phyloP scores from a whole-genome alignment of 2,888 invertebrate genomes.

The Hypselothyrea guttata region DNA sequence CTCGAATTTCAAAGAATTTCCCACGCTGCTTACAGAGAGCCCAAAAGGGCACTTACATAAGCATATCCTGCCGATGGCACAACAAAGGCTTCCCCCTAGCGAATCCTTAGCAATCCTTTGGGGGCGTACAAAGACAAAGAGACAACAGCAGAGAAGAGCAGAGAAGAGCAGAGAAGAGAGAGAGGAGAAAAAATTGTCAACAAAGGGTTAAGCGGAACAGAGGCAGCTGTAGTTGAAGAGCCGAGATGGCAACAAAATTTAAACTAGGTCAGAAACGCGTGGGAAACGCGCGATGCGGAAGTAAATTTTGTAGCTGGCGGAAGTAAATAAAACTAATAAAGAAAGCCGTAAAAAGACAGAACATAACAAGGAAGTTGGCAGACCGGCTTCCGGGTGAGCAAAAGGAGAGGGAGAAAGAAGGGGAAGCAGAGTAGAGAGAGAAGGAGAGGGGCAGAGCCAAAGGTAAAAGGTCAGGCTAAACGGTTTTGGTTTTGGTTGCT shows the following conservation, averaged over 20 bases:
- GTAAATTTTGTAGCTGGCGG: constrained; percentile 57
- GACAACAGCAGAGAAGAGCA: constrained; percentile 3
- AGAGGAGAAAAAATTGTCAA: constrained; percentile 41
- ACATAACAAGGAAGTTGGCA: constrained; percentile 49
- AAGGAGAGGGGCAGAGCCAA: constrained; percentile 30
- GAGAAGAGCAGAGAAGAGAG: constrained; percentile 2
- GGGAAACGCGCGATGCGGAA: constrained; percentile 58
- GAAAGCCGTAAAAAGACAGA: constrained; percentile 22
- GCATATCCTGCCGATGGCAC: constrained; percentile 54
- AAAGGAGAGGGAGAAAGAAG: constrained; percentile 1
- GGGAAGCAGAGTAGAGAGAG: constrained; percentile 14
- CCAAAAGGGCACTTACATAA: constrained; percentile 35
- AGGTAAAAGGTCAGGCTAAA: constrained; percentile 71
- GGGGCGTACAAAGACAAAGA: not conserved
- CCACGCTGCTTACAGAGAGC: constrained; percentile 67
- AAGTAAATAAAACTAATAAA: constrained; percentile 72
- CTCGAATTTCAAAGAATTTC: constrained; percentile 76
- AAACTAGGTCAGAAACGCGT: constrained; percentile 57
- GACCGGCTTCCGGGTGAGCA: constrained; percentile 55
- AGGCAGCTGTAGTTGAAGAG: constrained; percentile 35
- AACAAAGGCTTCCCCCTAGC: constrained; percentile 49
- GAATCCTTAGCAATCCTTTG: constrained; percentile 46
- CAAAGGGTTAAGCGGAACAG: constrained; percentile 62
- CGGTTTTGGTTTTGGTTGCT: constrained; percentile 50
- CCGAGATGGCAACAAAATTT: constrained; percentile 18